phyloP scores from a whole-genome alignment of 2,888 invertebrate species.

The Habroteleia sp. region DNA sequence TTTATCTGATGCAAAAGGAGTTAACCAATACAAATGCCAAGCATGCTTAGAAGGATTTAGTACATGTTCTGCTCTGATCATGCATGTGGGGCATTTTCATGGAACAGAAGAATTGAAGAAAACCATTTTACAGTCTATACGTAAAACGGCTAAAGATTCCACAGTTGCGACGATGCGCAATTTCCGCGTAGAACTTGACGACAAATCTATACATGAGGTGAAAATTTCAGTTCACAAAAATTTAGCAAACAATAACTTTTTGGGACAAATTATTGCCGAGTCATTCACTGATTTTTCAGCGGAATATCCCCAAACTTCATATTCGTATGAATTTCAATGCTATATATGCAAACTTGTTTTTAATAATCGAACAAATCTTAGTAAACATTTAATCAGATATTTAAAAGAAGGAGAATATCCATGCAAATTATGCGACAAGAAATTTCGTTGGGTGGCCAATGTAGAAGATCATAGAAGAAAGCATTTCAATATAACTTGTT shows the following conservation, averaged over 20 bases:
- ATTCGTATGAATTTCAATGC: conserved; percentile 42
- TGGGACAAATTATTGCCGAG: conserved; percentile 33
- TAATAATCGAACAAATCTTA: conserved; percentile 9
- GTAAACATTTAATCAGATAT: conserved; percentile 51
- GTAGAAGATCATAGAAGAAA: conserved; percentile 57
- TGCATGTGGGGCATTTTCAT: conserved; percentile 58
- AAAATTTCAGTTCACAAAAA: conserved; percentile 26
- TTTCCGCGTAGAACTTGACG: conserved; percentile 42
- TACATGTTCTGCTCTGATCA: conserved; percentile 9
- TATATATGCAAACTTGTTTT: conserved; percentile 52
- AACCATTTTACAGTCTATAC: neutral
- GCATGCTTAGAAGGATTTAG: conserved; percentile 40
- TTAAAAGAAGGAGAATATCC: conserved; percentile 39
- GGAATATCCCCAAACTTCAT: conserved; percentile 25
- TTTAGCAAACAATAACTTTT: conserved; percentile 3
- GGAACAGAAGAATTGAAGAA: conserved; percentile 31
- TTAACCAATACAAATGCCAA: conserved; percentile 26
- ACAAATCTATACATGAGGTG: conserved; percentile 42
- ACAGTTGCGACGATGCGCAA: conserved; percentile 5
- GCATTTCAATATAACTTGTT: conserved; percentile 49
- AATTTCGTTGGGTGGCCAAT: conserved; percentile 43
- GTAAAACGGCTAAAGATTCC: neutral
- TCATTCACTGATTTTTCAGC: conserved; percentile 56
- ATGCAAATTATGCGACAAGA: conserved; percentile 53
- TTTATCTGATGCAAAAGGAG: neutral